Evolutionary conservation across 2,797 vertebrate species (phyloP), one percentile per base, ranked within the genome.

Genomic region (Falco peregrinus): DNA sequence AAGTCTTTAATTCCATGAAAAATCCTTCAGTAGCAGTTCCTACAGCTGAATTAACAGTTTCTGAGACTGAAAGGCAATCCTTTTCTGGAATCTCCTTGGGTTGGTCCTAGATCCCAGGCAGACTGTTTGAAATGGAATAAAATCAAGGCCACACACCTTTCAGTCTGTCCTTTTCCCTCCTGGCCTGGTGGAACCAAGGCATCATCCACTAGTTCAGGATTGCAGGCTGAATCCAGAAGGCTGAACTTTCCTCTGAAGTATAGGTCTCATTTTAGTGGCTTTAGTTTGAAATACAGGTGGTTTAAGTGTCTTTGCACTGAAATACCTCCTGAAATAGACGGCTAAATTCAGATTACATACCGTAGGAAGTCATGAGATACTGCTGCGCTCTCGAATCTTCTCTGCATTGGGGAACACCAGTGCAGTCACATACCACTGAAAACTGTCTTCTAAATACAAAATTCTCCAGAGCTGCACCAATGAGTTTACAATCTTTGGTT

Each of bases 1-100:
- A 90, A 93, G 48, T 24, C 65, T 94, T 95, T 81, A 90, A 89
- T 81, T n/a, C 54, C 68, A 67, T 28, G 14, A 81, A 82, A 92
- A 91, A 64, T 77, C 9, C 54, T 80, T 85, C 54, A 81, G 43
- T 74, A 81, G 57, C 53, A 31, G 26, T 90, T 89, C 25, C 24
- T 85, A 74, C 47, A 91, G 47, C n/a, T 83, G 26, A n/a, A 74
- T 71, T 73, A 47, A 79, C 13, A 47, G 35, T 84, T 93, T 87
- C 81, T 87, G 64, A 76, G 35, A 9, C 65, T 93, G 35, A 89
- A 91, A 67, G 65, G 13, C 56, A 60, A 9, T 89, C 47, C 3
- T 73, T 5, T 48, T 83, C 39, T 81, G 22, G 8, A 63, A 45
- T n/a, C 22, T 75, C 24, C 59, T 70, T 35, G 29, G 12, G 28